Evolutionary conservation across 2,888 invertebrate species (phyloP).

Genomic region (Siphonodentalium dalli): DNA sequence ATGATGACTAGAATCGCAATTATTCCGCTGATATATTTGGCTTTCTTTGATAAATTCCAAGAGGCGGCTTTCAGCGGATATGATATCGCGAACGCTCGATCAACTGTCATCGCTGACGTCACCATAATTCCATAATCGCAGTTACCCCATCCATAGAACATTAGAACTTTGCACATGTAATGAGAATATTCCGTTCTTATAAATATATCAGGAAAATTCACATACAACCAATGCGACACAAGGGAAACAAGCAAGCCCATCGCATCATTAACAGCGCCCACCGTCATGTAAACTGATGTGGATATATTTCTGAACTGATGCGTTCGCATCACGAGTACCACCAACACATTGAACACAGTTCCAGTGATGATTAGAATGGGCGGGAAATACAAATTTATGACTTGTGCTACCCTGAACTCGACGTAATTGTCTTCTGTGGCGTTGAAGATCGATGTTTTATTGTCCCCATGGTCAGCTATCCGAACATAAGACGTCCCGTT

Average conservation of each 20-base stretch:
- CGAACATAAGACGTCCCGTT: too few relatives aligned
- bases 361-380: conserved; percentile 43
- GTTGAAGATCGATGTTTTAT: too few relatives aligned
- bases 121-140: conserved; percentile 44
- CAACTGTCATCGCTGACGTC: conserved; percentile 44
- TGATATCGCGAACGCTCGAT: conserved; percentile 43
- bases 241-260: conserved; percentile 37
- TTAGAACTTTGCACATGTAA: conserved; percentile 48
- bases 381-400: conserved; percentile 38
- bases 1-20: conserved; percentile 6
- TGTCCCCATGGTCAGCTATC: too few relatives aligned
- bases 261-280: conserved; percentile 41
- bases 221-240: conserved; percentile 45
- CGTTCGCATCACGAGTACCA: conserved; percentile 44
- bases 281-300: conserved; percentile 44
- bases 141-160: conserved; percentile 47
- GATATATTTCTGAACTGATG: conserved; percentile 42
- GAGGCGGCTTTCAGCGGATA: conserved; percentile 37
- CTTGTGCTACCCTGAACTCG: conserved; percentile 2
- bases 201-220: conserved; percentile 38
- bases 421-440: background rate
- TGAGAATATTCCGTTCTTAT: conserved; percentile 30
- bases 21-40: conserved; percentile 16
- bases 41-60: conserved; percentile 32
- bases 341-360: conserved; percentile 38